Base-by-base conservation (phyloP, 2,888 invertebrate genomes). In the Macaria notata region DNA sequence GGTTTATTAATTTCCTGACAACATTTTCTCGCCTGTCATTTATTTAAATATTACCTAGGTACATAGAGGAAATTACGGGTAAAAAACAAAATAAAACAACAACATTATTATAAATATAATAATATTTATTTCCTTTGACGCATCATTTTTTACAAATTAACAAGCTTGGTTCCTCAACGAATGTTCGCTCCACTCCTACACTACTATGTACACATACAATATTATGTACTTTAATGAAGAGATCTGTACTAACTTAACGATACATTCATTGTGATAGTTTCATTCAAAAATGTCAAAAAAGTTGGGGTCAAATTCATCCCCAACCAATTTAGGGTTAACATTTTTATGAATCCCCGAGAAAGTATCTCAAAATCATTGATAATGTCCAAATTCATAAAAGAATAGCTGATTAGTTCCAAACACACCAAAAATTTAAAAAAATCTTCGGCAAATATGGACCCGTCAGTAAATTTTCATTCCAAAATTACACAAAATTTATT, bases 91-190 rank as follows among this genome's bases (percentile, higher is more conserved):
- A 69, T 61, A 54, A 65, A 63, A 68, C 61, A 36, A 61, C 50
- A 46, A 58, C 54, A 57, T n/a, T 65, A 74, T 72, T 86, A 87
- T 86, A 86, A 87, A 87, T 88, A 88, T 88, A 88, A 84, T 86
- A 87, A 87, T 84, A 85, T 85, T 85, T 85, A 84, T 84, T 19
- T 85, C 69, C 62, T 78, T 75, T 73, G 72, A 72, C 74, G 72
- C 77, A 78, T 81, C 76, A 77, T 71, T 73, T 49, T 75, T 78
- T 75, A 81, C 79, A 82, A 77, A 74, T 79, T 67, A 81, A 81
- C 79, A 81, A 79, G 71, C 79, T 80, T 78, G 78, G 76, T 76
- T 78, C 79, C 64, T 75, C 78, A 76, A 60, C 59, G 58, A 36
- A 65, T 49, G 48, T 56, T 60, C 62, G 49, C 9, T 63, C 63